Conservation (phyloP, 2,888 invertebrate species). For the Ormyrus labotus region DNA sequence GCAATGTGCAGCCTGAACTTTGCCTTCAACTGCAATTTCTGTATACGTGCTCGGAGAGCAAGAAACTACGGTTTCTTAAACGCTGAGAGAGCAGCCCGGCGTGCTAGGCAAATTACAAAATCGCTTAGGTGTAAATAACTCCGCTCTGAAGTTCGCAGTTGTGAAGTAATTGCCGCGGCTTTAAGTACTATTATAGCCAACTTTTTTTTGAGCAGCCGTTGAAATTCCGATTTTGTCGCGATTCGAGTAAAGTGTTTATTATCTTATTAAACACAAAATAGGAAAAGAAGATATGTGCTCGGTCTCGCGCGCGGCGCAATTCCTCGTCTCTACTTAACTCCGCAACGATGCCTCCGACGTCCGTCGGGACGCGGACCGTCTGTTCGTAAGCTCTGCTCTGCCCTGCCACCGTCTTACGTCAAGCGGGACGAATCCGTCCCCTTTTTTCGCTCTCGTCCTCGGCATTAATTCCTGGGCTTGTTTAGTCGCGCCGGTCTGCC, state of each 20-base stretch:
- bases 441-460: too few species aligned
- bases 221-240: not conserved
- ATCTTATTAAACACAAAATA: not conserved
- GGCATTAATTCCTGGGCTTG: not conserved
- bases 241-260: not conserved
- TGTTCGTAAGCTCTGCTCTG: not conserved
- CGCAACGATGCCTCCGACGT: not conserved
- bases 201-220: too few species aligned
- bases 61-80: constrained; percentile 46
- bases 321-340: constrained; percentile 2
- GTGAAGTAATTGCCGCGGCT: too few species aligned
- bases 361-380: constrained; percentile 3
- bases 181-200: too few species aligned
- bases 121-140: too few species aligned
- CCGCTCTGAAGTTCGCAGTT: too few species aligned
- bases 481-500: constrained; percentile 84
- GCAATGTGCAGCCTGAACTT: constrained; percentile 37
- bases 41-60: constrained; percentile 29
- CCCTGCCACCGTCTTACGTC: too few species aligned
- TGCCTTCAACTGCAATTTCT: constrained; percentile 53
- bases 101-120: not conserved
- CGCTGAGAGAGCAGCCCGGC: constrained; percentile 18
- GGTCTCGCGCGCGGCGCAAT: not conserved
- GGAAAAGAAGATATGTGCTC: not conserved
- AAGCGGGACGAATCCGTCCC: too few species aligned